Evolutionary conservation across 1,140 invertebrate genomes (phyloP).

Genomic region (Ips nitidus): DNA sequence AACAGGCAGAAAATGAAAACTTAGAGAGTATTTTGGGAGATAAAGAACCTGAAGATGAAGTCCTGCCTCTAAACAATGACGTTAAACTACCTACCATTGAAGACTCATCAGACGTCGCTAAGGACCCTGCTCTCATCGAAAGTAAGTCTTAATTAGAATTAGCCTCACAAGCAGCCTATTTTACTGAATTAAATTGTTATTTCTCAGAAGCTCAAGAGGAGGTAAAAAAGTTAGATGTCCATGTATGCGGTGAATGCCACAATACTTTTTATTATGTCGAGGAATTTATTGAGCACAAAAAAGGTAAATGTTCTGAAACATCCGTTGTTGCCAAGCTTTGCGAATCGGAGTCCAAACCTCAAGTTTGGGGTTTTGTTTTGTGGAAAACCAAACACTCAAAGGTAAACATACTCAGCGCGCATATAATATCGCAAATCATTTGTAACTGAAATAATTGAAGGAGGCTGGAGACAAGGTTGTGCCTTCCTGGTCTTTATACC

Average conservation of each 20-base stretch:
- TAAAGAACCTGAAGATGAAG: constrained; percentile 2
- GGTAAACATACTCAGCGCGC: constrained; percentile 9
- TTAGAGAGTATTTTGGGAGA: constrained; percentile 20
- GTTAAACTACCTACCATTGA: constrained; percentile 4
- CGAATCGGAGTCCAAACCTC: constrained; percentile 69
- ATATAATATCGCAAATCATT: background rate
- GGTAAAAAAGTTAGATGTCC: constrained; percentile 71
- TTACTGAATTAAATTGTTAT: constrained; percentile 14
- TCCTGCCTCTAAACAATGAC: background rate
- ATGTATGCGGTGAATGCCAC: constrained; percentile 79
- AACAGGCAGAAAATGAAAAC: constrained; percentile 13
- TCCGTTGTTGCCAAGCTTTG: constrained; percentile 40
- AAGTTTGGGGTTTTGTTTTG: constrained; percentile 80
- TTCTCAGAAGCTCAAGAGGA: constrained; percentile 71
- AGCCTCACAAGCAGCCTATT: background rate
- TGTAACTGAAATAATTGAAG: background rate
- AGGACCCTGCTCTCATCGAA: constrained; percentile 41
- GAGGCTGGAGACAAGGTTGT: constrained; percentile 52
- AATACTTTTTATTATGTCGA: constrained; percentile 77
- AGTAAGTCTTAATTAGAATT: constrained; percentile 32
- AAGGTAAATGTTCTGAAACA: constrained; percentile 59
- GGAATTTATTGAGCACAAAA: constrained; percentile 73
- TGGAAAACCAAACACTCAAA: constrained; percentile 69
- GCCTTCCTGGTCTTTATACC: constrained; percentile 77
- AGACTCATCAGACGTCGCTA: constrained; percentile 39